phyloP scores from a whole-genome alignment of 2,113 vertebrate species.

The Anolis sagrei region DNA sequence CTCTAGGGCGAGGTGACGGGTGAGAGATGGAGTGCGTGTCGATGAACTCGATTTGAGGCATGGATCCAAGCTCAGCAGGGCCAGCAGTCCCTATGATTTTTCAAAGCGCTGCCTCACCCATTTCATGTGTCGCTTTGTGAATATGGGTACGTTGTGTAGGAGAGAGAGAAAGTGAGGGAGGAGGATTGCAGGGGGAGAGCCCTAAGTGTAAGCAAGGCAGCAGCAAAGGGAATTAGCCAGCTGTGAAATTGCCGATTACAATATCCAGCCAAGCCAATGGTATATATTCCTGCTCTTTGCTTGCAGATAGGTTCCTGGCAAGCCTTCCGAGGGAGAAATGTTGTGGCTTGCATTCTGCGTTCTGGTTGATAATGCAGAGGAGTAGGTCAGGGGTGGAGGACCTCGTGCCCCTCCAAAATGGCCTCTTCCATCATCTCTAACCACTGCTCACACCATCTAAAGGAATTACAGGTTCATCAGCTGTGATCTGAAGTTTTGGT shows the following conservation, averaged over 20 bases:
- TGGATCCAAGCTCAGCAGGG: background rate
- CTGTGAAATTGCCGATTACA: constrained; percentile 32
- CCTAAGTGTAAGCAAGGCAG: background rate
- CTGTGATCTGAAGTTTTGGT: too few relatives aligned
- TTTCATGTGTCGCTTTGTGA: background rate
- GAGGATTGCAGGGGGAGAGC: too few relatives aligned
- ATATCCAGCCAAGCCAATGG: background rate
- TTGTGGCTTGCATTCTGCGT: background rate
- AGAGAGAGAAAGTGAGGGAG: background rate
- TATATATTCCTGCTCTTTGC: background rate
- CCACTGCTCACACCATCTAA: too few relatives aligned
- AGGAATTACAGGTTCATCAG: too few relatives aligned
- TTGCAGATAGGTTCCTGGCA: background rate
- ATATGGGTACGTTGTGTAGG: background rate
- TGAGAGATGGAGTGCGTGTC: background rate
- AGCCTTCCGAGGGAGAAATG: background rate
- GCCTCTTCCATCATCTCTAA: too few relatives aligned
- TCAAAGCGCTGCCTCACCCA: background rate
- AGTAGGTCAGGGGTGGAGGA: background rate
- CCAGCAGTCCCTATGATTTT: background rate
- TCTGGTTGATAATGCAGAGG: background rate
- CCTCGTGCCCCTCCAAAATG: too few relatives aligned
- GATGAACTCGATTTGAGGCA: background rate
- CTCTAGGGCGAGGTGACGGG: too few relatives aligned
- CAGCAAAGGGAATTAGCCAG: constrained; percentile 28